Evolutionary conservation across 2,113 vertebrate genomes (phyloP), one percentile per base, ranked within the genome.

Genomic region (Pterocles burchelli): DNA sequence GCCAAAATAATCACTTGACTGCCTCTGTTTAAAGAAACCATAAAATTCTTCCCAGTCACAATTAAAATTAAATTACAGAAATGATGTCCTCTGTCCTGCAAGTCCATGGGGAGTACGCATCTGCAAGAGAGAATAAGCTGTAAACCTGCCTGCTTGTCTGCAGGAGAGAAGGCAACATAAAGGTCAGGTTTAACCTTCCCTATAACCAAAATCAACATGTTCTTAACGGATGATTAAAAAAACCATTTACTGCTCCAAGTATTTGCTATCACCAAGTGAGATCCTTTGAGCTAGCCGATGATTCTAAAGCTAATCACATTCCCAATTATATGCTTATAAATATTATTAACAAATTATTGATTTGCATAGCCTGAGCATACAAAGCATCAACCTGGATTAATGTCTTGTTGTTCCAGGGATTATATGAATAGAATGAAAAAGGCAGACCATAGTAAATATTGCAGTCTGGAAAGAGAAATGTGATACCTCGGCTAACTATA

Each of bases 341-440:
- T 92, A 83, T 88, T 79, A 90, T 83, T 82, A 91, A 77, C 31
- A 83, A 90, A 93, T 76, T 88, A 95, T 95, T 86, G 84, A 95
- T 92, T 90, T 90, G 76, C 68, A 95, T 92, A 74, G 68, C 73
- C 73, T 41, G 19, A 67, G 36, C 71, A 63, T 73, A 52, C 49
- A 45, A 74, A 77, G 4, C 54, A 76, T 88, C 66, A 62, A 5
- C 54, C 33, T 91, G 48, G 34, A 88, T 91, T 82, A 89, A 75
- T 63, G 13, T 52, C 3, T 41, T 65, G 6, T 3, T 85, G 25
- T 85, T 85, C 22, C 1, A 7, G 41, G 29, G 41, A 38, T 66
- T 54, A 46, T 22, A 55, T 1, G 21, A 76, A 54, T 17, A 43
- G 63, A 73, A 83, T 29, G 16, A 46, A 85, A 76, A 89, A 75